These are phyloP conservation scores for Moxostoma hubbsi DNA, from an alignment of 2,797 vertebrate species.

Conservation along the genomic window DNA sequence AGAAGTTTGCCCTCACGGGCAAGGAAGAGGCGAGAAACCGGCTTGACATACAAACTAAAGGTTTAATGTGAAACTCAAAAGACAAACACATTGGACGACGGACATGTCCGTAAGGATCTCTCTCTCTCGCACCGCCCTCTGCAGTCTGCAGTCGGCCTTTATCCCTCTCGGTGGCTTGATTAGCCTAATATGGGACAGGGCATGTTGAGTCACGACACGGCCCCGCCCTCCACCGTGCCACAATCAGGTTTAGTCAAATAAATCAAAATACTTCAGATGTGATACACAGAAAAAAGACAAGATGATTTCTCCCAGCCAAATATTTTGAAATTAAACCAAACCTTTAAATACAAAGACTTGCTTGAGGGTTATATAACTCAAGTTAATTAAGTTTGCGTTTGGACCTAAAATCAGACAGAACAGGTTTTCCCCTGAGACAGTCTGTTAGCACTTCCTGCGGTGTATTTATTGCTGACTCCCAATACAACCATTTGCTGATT, in stretches of 20 bases:
- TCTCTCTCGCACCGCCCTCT: too few relatives aligned
- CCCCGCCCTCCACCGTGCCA: too few relatives aligned
- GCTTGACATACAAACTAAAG: too few relatives aligned
- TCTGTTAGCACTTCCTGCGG: not conserved
- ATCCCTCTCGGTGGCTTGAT: too few relatives aligned
- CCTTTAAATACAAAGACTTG: not conserved
- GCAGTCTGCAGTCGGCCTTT: too few relatives aligned
- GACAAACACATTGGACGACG: too few relatives aligned
- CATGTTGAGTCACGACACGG: too few relatives aligned
- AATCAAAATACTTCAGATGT: constrained; percentile 19
- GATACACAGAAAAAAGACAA: not conserved
- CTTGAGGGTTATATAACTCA: constrained; percentile 49
- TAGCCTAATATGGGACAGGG: too few relatives aligned
- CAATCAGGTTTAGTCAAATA: constrained; percentile 1
- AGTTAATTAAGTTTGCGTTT: constrained; percentile 43
- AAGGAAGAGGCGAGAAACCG: too few relatives aligned
- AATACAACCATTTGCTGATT: constrained; percentile 13
- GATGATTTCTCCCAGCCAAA: constrained; percentile 6
- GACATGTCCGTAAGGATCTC: too few relatives aligned
- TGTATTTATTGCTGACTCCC: not conserved
- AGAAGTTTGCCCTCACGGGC: too few relatives aligned
- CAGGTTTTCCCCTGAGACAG: not conserved
- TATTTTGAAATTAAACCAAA: constrained; percentile 19
- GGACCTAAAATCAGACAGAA: constrained; percentile 30
- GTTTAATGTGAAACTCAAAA: too few relatives aligned